A percentile compares a stretch with the other conserved stretches of the same genome.
phyloP scores from a whole-genome alignment of 2,113 vertebrate species.

The Scophthalmus maximus region DNA sequence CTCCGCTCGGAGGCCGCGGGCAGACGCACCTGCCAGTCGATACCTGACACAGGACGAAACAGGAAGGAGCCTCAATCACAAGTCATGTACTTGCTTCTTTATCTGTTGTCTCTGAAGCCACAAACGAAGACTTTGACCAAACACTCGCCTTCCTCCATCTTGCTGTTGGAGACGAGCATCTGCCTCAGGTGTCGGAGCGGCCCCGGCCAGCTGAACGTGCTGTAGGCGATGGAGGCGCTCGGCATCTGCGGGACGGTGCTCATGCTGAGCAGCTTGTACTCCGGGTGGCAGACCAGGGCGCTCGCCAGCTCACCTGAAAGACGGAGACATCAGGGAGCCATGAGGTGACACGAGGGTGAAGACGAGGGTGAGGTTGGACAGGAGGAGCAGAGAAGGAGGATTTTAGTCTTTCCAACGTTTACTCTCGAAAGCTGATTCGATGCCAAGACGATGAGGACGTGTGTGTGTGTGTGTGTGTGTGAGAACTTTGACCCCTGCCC shows the following conservation, averaged over 20 bases:
- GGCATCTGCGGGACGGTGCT: conserved; percentile 93
- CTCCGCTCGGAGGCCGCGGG: conserved; percentile 62
- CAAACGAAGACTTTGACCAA: not conserved
- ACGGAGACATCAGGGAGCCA: conserved; percentile 8
- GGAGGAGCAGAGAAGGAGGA: too few species aligned
- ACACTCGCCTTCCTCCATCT: conserved; percentile 92
- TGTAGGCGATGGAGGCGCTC: conserved; percentile 87
- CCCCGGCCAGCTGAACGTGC: conserved; percentile 90
- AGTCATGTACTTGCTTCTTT: not conserved
- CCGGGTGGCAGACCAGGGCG: conserved; percentile 89
- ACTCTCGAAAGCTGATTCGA: not conserved
- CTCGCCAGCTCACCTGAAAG: conserved; percentile 90
- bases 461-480: too few species aligned
- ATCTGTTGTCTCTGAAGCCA: too few species aligned
- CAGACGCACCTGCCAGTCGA: conserved; percentile 89
- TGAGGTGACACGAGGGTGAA: too few species aligned
- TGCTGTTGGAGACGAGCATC: conserved; percentile 94
- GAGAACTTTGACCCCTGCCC: too few species aligned
- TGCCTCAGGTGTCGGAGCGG: conserved; percentile 93
- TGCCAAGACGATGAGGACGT: not conserved
- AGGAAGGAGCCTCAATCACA: not conserved
- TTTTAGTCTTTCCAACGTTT: too few species aligned
- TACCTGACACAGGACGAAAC: conserved; percentile 79
- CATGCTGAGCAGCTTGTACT: conserved; percentile 92
- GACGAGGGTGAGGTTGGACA: too few species aligned